Evolutionary conservation across 2,888 invertebrate species (phyloP), one percentile per base, ranked within the genome.

Genomic region (Euplexia lucipara): DNA sequence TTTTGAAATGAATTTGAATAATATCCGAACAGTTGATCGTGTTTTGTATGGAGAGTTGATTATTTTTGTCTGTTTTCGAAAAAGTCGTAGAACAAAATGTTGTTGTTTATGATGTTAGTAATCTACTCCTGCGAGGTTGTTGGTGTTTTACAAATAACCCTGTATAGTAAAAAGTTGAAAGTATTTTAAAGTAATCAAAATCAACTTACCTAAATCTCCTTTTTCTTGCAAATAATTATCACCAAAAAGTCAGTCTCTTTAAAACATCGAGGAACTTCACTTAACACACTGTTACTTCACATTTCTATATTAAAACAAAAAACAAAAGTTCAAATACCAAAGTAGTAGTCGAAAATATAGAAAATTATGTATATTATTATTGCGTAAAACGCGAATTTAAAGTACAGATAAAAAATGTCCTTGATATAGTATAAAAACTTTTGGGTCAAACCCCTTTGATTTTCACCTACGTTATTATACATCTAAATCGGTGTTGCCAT

Each of bases 331-430:
- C 42, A 60, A 86, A 84, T 91, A 26, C 90, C 91, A 77, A 94
- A 90, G 85, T 92, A 95, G 75, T 91, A 91, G 70, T 95, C 95
- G 81, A 92, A 95, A 71, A 91, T 91, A 75, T 93, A 94, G 72
- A 95, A 94, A 9, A 94, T 22, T 0, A 91, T 75, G 72, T 93
- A 95, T 35, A 95, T 90, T 1, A 86, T 84, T 41, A 95, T 45
- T 1, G 95, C 95, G 74, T 94, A 94, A 0, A 92, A 60, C 0
- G 91, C 90, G 49, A 95, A 95, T 83, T 93, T 95, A 2, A 91
- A 78, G 75, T 95, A 95, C 5, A 95, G 67, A 53, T 84, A 90
- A 12, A 91, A 71, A 76, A 95, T 90, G 78, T 95, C 95, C 76
- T 88, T 92, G 0, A 93, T 8, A 45, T 90, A 92, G 41, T 76